These are phyloP conservation scores for Drosophila rhopaloa DNA, from an alignment of 1,140 invertebrate genomes.

Conservation along the genomic window DNA sequence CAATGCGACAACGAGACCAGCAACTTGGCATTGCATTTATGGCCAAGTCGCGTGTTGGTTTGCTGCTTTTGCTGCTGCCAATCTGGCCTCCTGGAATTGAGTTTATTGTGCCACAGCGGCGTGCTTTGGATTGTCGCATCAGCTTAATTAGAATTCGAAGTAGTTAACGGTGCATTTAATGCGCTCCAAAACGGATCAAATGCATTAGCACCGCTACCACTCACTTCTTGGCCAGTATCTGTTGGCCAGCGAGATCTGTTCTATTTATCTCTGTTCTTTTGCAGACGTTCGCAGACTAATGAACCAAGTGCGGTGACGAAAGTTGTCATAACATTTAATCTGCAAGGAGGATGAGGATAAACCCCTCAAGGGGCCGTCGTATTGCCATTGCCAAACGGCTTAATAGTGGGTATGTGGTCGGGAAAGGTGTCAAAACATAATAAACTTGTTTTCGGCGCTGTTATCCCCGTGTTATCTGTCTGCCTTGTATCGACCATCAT, in stretches of 20 bases:
- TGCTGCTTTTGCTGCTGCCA: constrained; percentile 45
- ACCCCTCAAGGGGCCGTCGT: not conserved
- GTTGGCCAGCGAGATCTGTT: constrained; percentile 21
- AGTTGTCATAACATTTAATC: constrained; percentile 46
- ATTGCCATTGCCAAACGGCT: constrained; percentile 7
- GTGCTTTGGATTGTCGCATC: constrained; percentile 74
- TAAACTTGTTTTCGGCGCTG: constrained; percentile 16
- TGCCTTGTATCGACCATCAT: constrained; percentile 7
- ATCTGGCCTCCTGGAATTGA: constrained; percentile 59
- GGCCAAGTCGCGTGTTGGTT: constrained; percentile 75
- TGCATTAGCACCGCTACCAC: constrained; percentile 62
- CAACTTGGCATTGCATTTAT: constrained; percentile 75
- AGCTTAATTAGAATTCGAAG: constrained; percentile 81
- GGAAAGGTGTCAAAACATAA: constrained; percentile 34
- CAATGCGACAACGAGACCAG: constrained; percentile 27
- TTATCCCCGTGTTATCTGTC: constrained; percentile 29
- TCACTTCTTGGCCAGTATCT: constrained; percentile 7
- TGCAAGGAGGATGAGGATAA: not conserved
- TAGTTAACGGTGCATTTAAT: constrained; percentile 81
- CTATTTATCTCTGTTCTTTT: constrained; percentile 31
- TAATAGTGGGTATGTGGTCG: constrained; percentile 12
- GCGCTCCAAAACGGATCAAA: constrained; percentile 72
- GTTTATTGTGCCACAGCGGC: constrained; percentile 77
- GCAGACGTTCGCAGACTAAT: constrained; percentile 19
- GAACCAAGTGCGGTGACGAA: constrained; percentile 24